Base-by-base conservation (phyloP, 2,888 invertebrate species). In the Drosophila hamatofila region DNA sequence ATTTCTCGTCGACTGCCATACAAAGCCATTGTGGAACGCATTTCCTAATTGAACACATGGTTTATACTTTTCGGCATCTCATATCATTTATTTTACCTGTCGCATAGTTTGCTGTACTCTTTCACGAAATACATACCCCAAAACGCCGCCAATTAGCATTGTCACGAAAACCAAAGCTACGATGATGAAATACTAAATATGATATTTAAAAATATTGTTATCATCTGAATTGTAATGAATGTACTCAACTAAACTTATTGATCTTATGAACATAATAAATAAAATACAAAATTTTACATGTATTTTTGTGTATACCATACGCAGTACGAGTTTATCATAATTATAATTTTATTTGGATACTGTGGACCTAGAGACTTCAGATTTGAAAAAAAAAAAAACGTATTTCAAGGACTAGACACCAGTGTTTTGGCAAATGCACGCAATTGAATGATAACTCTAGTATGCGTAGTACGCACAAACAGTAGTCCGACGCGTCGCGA, bases 121-220 rank as follows among this genome's bases (percentile, higher is more conserved):
- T 90, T 96, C 96, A 49, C 97, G 95, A 94, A 98, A 98, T 56
- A 98, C 97, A 92, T 97, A 98, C 60, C 97, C 97, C 63, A 98
- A 94, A 75, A 98, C 96, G 48, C 97, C 98, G 41, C 98, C 98
- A 70, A 98, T 96, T 77, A 98, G 93, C 95, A 98, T 96, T 74
- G 96, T 96, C 75, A 98, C 96, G 93, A 98, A 97, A 82, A 98
- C 96, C 81, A 98, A 94, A 91, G 98, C 96, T 57, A 98, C 94
- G 27, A 97, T 94, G 85, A 98, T 96, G 93, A 98, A 97, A 93
- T 97, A 97, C 97, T 97, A 94, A 75, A 76, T 79, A 81, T 21
- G 21, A 55, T 68, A 55, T 42, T 35, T 56, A 69, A 70, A 54
- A 54, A 59, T 54, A 9, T 11, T 30, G 59, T 72, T 60, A 77